Conservation (phyloP, 2,113 vertebrate species). For the Galbula dea region DNA sequence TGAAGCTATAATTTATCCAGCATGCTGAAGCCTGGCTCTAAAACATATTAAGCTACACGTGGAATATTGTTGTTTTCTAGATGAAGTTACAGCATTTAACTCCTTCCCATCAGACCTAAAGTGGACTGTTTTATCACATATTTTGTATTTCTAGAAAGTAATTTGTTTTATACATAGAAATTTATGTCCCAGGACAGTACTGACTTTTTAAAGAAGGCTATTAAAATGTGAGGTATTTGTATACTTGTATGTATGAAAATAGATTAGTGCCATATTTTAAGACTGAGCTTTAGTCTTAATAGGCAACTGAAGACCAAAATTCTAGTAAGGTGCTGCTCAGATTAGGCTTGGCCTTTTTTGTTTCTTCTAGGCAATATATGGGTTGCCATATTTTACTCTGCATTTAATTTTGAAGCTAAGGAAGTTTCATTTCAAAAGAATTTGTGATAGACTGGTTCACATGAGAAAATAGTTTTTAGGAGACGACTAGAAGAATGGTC, state of each 20-base stretch:
- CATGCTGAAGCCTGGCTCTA: not conserved
- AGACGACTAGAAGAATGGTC: not conserved
- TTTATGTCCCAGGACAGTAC: not conserved
- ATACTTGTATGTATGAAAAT: not conserved
- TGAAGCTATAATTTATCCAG: not conserved
- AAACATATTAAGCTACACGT: not conserved
- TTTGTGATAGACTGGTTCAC: not conserved
- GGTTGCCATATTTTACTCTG: not conserved
- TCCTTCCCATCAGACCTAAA: not conserved
- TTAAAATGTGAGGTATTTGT: not conserved
- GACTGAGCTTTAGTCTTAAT: not conserved
- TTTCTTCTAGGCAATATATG: not conserved
- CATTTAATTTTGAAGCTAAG: not conserved
- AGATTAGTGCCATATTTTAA: not conserved
- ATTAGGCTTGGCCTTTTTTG: not conserved
- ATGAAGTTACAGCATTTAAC: not conserved
- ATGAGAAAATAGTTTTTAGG: not conserved
- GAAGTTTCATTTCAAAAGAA: not conserved
- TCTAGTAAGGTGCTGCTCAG: not conserved
- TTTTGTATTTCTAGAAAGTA: not conserved
- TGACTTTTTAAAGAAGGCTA: not conserved
- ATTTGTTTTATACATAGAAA: not conserved
- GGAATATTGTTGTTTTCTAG: not conserved
- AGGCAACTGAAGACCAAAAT: not conserved
- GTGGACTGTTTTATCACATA: not conserved